Percentiles rank a stretch among this genome's conserved stretches.
phyloP scores from a whole-genome alignment of 2,888 invertebrate species.

The Nasonovia ribisnigri region DNA sequence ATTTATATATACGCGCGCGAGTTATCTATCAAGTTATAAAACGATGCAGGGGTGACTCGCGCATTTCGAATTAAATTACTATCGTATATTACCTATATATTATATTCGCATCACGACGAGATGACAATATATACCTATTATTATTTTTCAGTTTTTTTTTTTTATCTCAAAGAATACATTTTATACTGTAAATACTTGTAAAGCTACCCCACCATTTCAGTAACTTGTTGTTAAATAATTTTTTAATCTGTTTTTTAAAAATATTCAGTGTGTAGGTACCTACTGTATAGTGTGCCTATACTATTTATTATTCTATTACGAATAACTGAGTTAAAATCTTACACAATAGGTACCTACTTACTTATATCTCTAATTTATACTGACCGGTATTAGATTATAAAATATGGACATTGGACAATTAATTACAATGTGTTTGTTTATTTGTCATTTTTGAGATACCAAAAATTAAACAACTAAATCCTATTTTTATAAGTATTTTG shows the following conservation, averaged over 20 bases:
- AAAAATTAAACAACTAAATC: background rate
- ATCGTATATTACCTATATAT: background rate
- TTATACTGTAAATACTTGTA: background rate
- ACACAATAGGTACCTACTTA: background rate
- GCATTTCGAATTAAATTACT: background rate
- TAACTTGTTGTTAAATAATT: background rate
- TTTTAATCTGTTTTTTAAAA: background rate
- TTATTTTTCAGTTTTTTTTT: background rate
- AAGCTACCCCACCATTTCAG: background rate
- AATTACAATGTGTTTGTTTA: background rate
- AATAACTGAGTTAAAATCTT: background rate
- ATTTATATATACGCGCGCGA: background rate
- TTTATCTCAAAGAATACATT: background rate
- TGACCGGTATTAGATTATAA: background rate
- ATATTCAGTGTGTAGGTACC: background rate
- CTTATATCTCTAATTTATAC: background rate
- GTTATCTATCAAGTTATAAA: background rate
- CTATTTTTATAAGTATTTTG: background rate
- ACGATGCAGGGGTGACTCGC: background rate
- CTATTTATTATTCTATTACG: background rate
- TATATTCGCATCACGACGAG: constrained; percentile 2
- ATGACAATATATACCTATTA: background rate
- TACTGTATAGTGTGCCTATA: background rate
- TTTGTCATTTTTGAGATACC: background rate
- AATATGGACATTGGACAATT: background rate